Percentiles rank a stretch among this genome's conserved stretches.
Evolutionary conservation across 2,113 vertebrate species (phyloP).

Genomic region (Rhadina sibilatrix): DNA sequence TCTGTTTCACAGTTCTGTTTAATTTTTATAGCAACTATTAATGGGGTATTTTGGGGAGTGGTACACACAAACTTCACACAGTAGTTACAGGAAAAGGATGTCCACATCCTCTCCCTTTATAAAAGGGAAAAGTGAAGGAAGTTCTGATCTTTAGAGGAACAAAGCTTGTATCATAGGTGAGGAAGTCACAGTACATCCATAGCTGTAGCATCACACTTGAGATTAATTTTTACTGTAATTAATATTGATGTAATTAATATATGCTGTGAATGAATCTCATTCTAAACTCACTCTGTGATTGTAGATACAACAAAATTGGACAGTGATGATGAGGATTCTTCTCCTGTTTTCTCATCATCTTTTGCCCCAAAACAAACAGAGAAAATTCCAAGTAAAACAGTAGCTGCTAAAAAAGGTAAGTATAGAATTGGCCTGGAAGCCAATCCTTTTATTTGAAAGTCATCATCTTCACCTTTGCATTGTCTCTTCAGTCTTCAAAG

Average conservation of each 20-base stretch:
- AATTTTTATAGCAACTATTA: background rate
- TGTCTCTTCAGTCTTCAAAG: background rate
- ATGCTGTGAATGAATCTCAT: background rate
- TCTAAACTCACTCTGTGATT: constrained; percentile 40
- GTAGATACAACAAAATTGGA: constrained; percentile 88
- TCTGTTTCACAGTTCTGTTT: background rate
- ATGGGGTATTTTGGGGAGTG: background rate
- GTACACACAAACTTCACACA: background rate
- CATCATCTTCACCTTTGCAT: background rate
- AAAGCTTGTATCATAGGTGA: background rate
- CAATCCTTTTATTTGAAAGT: background rate
- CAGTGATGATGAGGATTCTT: constrained; percentile 84
- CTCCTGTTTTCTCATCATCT: constrained; percentile 83
- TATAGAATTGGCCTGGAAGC: background rate
- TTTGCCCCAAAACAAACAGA: constrained; percentile 85
- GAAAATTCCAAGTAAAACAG: constrained; percentile 79
- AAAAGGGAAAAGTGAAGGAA: background rate
- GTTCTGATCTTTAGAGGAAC: background rate
- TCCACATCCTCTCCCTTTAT: background rate
- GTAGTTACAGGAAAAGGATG: background rate
- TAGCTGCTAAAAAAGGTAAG: constrained; percentile 87
- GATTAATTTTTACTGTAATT: background rate
- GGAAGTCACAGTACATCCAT: background rate
- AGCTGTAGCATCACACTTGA: background rate
- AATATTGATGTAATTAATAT: background rate